Base-by-base conservation (phyloP, 2,797 vertebrate genomes). In the Meda fulgida region DNA sequence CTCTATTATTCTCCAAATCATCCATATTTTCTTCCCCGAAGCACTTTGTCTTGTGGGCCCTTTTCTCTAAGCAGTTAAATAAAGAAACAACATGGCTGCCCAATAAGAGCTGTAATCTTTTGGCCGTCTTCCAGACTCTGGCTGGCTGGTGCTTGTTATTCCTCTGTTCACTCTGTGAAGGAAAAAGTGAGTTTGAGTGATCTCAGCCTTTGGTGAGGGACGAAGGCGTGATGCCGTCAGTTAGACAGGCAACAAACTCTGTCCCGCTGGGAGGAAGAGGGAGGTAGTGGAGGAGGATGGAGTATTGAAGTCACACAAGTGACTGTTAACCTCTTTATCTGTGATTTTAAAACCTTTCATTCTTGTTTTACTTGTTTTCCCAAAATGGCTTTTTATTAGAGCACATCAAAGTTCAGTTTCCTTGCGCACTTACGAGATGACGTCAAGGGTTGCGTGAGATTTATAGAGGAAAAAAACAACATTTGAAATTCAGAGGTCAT, bases 91-190 rank as follows among this genome's bases (percentile, higher is more conserved):
- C 43, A 89, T 90, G 89, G 76, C 84, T 92, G 85, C 89, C 89
- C 88, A 88, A 80, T 70, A 51, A 84, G 84, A 86, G 69, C 87
- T 81, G 91, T 93, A 93, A 93, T 94, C 90, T 89, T 91, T 93
- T 94, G 93, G 92, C 92, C 31, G 89, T 91, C 89, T 91, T 91
- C 90, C 91, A 94, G 87, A 34, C 88, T 87, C 3, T 34, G 36
- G 88, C 84, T 91, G 87, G 87, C 89, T 88, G 89, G 91, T 93
- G 91, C 92, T 93, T 94, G 92, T 94, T 94, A 92, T 94, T 94
- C 43, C 78, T 83, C 87, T 63, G 63, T 86, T 84, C 70, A 67
- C 21, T 80, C 70, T 84, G 51, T 51, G 84, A 78, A 92, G 85
- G 88, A 91, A 85, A 88, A 88, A 89, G 83, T 88, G 77, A 84